Conservation (phyloP, 2,888 invertebrate species). For the Lepas anatifera region DNA sequence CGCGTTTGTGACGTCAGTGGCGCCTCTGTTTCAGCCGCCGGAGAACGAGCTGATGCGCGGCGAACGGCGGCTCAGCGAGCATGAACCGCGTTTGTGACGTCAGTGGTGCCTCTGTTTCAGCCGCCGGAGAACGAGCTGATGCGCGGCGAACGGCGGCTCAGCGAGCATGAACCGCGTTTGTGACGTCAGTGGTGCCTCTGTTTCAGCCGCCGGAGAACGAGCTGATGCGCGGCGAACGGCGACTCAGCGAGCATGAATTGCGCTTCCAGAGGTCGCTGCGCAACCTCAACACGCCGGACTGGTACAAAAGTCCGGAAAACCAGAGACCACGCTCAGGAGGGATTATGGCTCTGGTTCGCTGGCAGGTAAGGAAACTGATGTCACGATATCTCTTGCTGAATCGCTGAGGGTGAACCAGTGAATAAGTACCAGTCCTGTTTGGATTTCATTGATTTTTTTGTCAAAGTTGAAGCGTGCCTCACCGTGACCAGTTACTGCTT, state of each 20-base stretch:
- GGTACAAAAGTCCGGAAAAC: conserved; percentile 61
- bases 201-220: conserved; percentile 88
- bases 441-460: no score
- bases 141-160: conserved; percentile 60
- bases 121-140: conserved; percentile 90
- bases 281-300: conserved; percentile 87
- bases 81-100: conserved; percentile 75
- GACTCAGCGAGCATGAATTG: conserved; percentile 85
- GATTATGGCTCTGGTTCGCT: conserved; percentile 19
- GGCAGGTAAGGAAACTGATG: not conserved
- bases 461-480: no score
- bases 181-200: not conserved
- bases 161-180: conserved; percentile 80
- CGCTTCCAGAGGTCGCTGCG: conserved; percentile 85
- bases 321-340: conserved; percentile 11
- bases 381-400: no score
- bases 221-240: conserved; percentile 59
- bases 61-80: conserved; percentile 69
- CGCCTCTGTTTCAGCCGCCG: conserved; percentile 55
- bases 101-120: conserved; percentile 41
- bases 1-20: no score
- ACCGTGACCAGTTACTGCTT: no score
- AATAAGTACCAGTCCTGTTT: no score
- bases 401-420: no score
- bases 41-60: conserved; percentile 83